These are phyloP conservation scores for Scaptomyza parva DNA, from an alignment of 2,888 invertebrate genomes.

Conservation along the genomic window DNA sequence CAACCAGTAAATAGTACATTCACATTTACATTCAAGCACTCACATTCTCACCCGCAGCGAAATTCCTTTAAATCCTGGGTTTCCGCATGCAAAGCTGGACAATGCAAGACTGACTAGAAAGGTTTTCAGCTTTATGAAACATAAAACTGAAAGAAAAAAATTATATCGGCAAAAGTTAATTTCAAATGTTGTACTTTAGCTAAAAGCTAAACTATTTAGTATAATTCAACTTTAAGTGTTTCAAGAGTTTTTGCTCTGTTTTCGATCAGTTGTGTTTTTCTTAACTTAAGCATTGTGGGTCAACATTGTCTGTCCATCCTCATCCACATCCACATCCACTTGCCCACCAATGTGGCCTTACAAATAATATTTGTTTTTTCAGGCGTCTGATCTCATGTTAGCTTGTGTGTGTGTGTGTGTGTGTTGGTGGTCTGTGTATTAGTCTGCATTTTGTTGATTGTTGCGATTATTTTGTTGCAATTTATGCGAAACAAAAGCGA, in stretches of 20 bases:
- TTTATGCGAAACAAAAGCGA: constrained; percentile 70
- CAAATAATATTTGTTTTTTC: constrained; percentile 5
- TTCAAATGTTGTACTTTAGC: too few relatives aligned
- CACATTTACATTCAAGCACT: background rate
- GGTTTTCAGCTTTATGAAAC: background rate
- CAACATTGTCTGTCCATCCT: constrained; percentile 1
- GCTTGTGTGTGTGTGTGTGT: background rate
- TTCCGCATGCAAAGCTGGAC: background rate
- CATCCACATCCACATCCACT: too few relatives aligned
- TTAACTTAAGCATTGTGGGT: background rate
- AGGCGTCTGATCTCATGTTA: background rate
- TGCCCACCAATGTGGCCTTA: constrained; percentile 4
- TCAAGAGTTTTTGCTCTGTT: background rate
- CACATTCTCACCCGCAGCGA: background rate
- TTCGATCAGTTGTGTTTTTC: background rate
- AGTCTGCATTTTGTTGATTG: constrained; percentile 78
- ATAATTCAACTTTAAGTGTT: too few relatives aligned
- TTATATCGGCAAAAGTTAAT: background rate
- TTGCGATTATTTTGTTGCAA: constrained; percentile 79
- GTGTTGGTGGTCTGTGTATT: constrained; percentile 32
- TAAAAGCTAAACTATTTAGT: too few relatives aligned
- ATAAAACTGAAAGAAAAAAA: background rate
- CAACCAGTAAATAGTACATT: background rate
- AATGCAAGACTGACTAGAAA: background rate
- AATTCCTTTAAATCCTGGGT: background rate